Evolutionary conservation across 2,888 invertebrate species (phyloP).

Genomic region (Trachelus tabidus): DNA sequence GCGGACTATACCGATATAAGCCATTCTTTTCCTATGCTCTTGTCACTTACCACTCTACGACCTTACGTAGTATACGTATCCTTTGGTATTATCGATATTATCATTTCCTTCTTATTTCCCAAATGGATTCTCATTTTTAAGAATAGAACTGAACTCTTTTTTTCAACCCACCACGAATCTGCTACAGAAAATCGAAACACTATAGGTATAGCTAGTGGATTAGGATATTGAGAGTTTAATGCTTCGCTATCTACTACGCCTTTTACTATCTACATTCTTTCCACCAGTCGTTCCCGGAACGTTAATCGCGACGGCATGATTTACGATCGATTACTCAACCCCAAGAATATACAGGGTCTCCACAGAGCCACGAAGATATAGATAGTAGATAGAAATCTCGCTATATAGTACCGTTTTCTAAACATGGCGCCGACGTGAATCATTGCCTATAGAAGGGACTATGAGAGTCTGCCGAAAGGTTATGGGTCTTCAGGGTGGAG

Average conservation of each 20-base stretch:
- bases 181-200: neutral
- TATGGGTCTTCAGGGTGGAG: slow-evolving; percentile 20
- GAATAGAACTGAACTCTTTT: neutral
- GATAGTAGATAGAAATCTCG: neutral
- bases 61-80: neutral
- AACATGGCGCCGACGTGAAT: neutral
- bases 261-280: neutral
- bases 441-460: neutral
- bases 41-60: neutral
- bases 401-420: neutral
- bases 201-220: neutral
- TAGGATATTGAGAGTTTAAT: neutral
- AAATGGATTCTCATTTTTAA: neutral
- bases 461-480: slow-evolving; percentile 15
- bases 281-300: neutral
- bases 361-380: no score
- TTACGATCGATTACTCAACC: neutral
- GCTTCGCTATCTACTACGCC: neutral
- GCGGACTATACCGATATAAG: neutral
- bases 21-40: neutral
- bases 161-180: neutral
- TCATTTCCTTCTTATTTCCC: neutral
- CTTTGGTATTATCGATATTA: neutral
- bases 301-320: neutral
- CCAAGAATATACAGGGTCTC: neutral